Evolutionary conservation across 2,797 vertebrate species (phyloP).

Genomic region (Knipowitschia caucasica): DNA sequence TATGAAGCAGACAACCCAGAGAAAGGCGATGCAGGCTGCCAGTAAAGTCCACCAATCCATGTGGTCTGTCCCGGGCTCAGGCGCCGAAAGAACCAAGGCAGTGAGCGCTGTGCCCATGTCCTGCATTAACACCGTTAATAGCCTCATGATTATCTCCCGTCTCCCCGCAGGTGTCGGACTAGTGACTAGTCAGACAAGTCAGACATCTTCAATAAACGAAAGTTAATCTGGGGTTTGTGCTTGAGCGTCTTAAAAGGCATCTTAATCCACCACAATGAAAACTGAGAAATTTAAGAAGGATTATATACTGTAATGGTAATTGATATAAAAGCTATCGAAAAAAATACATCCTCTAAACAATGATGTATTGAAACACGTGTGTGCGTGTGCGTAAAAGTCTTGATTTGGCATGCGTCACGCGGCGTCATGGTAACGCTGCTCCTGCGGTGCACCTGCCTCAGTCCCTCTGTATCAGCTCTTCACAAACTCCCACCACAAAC

Average conservation of each 20-base stretch:
- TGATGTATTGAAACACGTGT: neutral
- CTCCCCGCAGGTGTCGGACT: slow-evolving; percentile 31
- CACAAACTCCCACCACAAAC: neutral
- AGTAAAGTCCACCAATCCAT: slow-evolving; percentile 70
- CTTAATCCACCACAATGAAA: too few relatives aligned
- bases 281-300: too few relatives aligned
- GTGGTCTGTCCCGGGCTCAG: slow-evolving; percentile 42
- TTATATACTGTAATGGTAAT: too few relatives aligned
- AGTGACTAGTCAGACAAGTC: neutral
- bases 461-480: neutral
- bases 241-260: too few relatives aligned
- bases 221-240: slow-evolving; percentile 33
- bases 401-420: neutral
- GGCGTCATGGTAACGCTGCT: slow-evolving; percentile 37
- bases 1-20: slow-evolving; percentile 72
- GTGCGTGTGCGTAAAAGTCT: neutral
- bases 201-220: slow-evolving; percentile 8
- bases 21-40: slow-evolving; percentile 59
- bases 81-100: slow-evolving; percentile 37
- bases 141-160: slow-evolving; percentile 24
- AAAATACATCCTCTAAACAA: neutral
- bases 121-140: slow-evolving; percentile 41
- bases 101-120: slow-evolving; percentile 35
- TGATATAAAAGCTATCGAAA: too few relatives aligned
- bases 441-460: slow-evolving; percentile 21